Base-by-base conservation (phyloP, 1,140 invertebrate genomes). In the Gryllus bimaculatus region DNA sequence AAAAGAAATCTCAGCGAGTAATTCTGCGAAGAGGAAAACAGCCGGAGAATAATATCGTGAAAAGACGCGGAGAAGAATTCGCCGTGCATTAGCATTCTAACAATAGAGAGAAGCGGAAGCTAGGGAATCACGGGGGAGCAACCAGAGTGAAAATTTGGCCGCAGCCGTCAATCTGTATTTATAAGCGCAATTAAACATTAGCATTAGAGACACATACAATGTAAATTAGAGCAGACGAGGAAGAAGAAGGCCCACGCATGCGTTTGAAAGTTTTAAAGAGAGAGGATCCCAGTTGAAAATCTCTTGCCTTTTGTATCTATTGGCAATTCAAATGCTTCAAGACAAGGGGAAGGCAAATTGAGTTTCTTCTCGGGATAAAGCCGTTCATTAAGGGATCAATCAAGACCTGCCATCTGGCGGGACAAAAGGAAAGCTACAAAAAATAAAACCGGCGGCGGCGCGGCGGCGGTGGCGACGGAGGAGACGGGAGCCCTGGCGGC, bases 331-430 rank as follows among this genome's bases (percentile, higher is more conserved):
- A 66, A 66, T 66, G 54, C 54, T 66, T 39, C 54, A 66, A 66
- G 54, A 66, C 54, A 66, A 66, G 54, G 54, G 54, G 54, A 66
- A 66, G 54, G 54, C 54, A 66, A 66, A 66, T 66, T 66, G 54
- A 66, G 54, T 66, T 66, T 66, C 54, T 66, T 66, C 54, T 13
- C 54, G 54, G 54, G 54, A 66, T 66, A 66, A 66, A 66, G 54
- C 54, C 54, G 54, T 66, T 66, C 54, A 66, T 66, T 66, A 66
- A 66, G 54, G 54, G 54, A 66, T 66, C 54, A 66, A 66, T 66
- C 54, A 66, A 66, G 54, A 66, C 54, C 54, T 66, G 54, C 54
- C 54, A 66, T 66, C 54, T 66, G 54, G 54, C 7, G 54, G 54
- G 54, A 66, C 54, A 66, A 66, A 66, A 66, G 54, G 18, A 18